Evolutionary conservation across 2,797 vertebrate genomes (phyloP), one percentile per base, ranked within the genome.

Genomic region (Manis pentadactyla): DNA sequence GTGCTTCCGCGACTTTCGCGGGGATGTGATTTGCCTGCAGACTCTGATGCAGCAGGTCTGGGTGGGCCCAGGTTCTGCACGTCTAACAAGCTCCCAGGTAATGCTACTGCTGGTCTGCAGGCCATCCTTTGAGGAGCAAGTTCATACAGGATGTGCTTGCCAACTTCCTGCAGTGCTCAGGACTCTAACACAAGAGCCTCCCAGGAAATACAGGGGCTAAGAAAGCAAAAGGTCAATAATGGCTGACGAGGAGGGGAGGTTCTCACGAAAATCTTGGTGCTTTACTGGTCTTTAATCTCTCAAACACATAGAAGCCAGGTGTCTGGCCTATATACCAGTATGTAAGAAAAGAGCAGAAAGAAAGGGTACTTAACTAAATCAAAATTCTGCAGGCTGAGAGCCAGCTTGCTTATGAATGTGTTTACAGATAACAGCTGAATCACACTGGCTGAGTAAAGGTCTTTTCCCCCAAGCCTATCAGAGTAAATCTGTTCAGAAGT

Each of bases 401-500:
- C 37, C 63, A 27, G 66, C 74, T 59, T 68, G 69, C 86, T 85
- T 87, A 63, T 49, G 74, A 96, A 92, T 90, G 77, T 87, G 19
- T 75, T 94, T 96, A 79, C 23, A 89, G 82, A 84, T 18, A 75
- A 85, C 34, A 34, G 75, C 77, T 93, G 90, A 57, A 66, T 46
- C 63, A 55, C 12, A 42, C 29, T 49, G 84, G 37, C 39, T 23
- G 51, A 84, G 39, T 39, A 68, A 95, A 95, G 46, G 31, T 31
- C 89, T 86, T 78, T 74, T 5, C 39, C 87, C 83, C 53, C 34
- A 85, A 87, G 68, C 55, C 39, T 83, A 63, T 91, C 71, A 92
- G 46, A 92, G 74, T 78, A 68, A 93, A 73, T 95, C 87, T 86
- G 69, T 57, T 96, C 93, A 75, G 68, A 93, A 97, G 87, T 63